A percentile compares a stretch with the other conserved stretches of the same genome.
Conservation (phyloP, 2,797 vertebrate species). For the Odontamblyopus rebecca region DNA sequence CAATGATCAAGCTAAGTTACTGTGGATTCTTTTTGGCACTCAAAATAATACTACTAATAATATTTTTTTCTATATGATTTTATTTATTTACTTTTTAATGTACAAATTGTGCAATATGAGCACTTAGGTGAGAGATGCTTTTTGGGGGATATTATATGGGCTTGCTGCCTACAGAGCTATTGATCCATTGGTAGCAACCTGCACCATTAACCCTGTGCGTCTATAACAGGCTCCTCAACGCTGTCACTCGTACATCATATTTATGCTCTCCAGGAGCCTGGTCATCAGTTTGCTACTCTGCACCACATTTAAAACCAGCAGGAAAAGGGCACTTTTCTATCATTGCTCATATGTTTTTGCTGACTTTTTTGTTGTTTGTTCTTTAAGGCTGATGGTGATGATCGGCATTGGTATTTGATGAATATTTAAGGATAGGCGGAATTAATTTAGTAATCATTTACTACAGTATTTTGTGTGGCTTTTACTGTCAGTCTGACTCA, state of each 20-base stretch:
- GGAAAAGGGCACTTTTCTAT: neutral
- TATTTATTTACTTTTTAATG: too few relatives aligned
- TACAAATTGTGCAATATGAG: too few relatives aligned
- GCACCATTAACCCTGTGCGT: neutral
- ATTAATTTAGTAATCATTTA: neutral
- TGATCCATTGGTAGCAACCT: neutral
- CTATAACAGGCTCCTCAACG: neutral
- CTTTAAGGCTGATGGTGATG: neutral
- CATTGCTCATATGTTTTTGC: neutral
- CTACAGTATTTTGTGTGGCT: too few relatives aligned
- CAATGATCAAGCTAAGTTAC: too few relatives aligned
- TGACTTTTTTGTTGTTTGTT: neutral
- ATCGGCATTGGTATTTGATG: neutral
- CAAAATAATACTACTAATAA: too few relatives aligned
- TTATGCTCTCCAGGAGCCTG: neutral
- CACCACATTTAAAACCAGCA: neutral
- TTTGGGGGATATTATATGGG: neutral
- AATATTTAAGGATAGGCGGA: neutral
- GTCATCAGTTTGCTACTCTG: neutral
- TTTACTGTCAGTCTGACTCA: too few relatives aligned
- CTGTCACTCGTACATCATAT: constrained; percentile 2
- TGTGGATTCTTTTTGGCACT: too few relatives aligned
- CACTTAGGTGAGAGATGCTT: neutral
- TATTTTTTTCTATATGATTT: too few relatives aligned
- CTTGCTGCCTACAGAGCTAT: neutral